Evolutionary conservation across 1,140 invertebrate species (phyloP), one percentile per base, ranked within the genome.

Genomic region (Drosophila triauraria): DNA sequence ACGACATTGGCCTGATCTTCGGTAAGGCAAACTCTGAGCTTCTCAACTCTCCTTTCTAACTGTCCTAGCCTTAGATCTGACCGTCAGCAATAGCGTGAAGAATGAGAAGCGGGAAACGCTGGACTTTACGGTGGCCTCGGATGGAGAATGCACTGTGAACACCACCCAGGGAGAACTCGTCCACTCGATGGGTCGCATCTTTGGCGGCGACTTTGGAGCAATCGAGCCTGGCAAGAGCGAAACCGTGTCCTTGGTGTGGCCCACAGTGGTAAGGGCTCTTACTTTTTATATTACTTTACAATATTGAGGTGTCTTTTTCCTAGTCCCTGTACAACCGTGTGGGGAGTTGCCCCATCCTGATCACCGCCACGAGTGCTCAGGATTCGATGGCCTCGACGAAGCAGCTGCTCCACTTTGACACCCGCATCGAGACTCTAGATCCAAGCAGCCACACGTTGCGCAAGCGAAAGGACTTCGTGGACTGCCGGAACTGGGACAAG

Each of bases 311-410:
- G 32, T 15, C 12, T 6, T 5, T 27, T 2, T 3, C 15, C 4
- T 25, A 92, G 91, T 91, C 91, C 4, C 46, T 91, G 8, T 92
- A 58, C 58, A 92, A 92, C 74, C 88, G 91, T 7, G 86, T 92
- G 15, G 91, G 91, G 13, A 64, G 51, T n/a, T 92, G 91, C 23
- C 78, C 82, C 20, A 88, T 92, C 15, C 27, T 61, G 9, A 64
- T 92, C 3, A 74, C 54, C 10, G 65, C 70, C 1, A 42, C 69
- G 9, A 86, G 84, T 60, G 38, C 63, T 3, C 65, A 65, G 8
- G 63, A 70, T n/a, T 70, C 72, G 2, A 32, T 77, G 17, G 38
- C 60, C 7, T 62, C 50, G 5, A 53, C 78, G 0, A 76, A 71
- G 20, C 79, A 91, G 17, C 53, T 74, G 10, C 60, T 91, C 2